A percentile compares a stretch with the other conserved stretches of the same genome.
Evolutionary conservation across 2,888 invertebrate species (phyloP).

Genomic region (Patella caerulea): DNA sequence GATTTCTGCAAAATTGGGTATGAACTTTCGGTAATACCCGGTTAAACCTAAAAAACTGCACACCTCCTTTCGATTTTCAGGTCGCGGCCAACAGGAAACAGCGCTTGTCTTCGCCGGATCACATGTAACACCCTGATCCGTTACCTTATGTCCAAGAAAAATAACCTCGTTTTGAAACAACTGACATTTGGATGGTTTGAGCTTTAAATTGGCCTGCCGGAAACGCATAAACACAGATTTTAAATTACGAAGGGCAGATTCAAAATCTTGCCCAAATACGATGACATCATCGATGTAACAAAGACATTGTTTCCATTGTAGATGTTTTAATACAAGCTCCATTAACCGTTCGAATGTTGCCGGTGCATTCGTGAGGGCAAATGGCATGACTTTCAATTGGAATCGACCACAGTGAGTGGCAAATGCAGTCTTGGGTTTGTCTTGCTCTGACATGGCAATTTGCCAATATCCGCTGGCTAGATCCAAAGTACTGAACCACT

Average conservation of each 20-base stretch:
- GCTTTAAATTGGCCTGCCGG: neutral
- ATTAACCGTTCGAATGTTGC: neutral
- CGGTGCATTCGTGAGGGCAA: neutral
- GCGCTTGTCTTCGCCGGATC: neutral
- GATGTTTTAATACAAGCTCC: neutral
- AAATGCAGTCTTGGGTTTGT: neutral
- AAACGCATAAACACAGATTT: neutral
- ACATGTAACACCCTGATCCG: neutral
- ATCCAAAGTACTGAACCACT: neutral
- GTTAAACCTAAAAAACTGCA: neutral
- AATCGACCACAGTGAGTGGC: neutral
- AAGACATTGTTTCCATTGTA: slow-evolving; percentile 1
- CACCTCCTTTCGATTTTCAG: neutral
- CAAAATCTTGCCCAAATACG: neutral
- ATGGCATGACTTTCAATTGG: neutral
- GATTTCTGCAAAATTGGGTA: neutral
- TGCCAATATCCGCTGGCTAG: neutral
- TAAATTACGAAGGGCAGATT: neutral
- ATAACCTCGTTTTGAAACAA: neutral
- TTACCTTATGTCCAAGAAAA: neutral
- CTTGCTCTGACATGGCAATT: neutral
- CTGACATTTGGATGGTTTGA: neutral
- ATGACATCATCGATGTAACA: neutral
- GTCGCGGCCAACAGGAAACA: neutral
- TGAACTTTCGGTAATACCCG: neutral